phyloP scores from a whole-genome alignment of 2,797 vertebrate species.

The Sebastes steindachneri region DNA sequence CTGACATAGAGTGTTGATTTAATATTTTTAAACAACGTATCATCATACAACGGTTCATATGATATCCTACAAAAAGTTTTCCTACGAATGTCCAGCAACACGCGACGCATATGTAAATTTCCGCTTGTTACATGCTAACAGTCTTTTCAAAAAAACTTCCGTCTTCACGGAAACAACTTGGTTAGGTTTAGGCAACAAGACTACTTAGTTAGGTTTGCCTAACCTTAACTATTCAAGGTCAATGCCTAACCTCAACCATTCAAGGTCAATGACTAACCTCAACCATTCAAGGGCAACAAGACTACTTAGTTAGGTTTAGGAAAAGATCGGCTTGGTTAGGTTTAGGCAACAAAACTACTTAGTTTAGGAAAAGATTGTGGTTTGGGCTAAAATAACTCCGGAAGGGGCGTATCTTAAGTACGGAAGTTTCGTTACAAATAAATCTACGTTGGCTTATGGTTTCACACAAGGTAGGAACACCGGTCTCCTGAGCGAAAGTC shows the following conservation, averaged over 20 bases:
- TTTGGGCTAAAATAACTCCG: not conserved
- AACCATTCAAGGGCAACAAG: too few relatives aligned
- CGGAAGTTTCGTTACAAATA: not conserved
- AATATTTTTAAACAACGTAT: conserved; percentile 11
- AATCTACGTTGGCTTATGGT: not conserved
- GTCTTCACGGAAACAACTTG: too few relatives aligned
- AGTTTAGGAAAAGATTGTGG: not conserved
- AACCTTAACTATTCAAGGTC: too few relatives aligned
- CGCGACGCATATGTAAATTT: too few relatives aligned
- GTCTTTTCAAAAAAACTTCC: too few relatives aligned
- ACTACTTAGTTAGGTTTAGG: too few relatives aligned
- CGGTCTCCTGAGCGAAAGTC: not conserved
- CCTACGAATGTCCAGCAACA: not conserved
- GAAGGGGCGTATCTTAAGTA: not conserved
- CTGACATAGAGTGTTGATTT: conserved; percentile 12
- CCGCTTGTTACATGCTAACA: too few relatives aligned
- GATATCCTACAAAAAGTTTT: not conserved
- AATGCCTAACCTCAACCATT: too few relatives aligned
- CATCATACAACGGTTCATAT: too few relatives aligned
- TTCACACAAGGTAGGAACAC: not conserved
- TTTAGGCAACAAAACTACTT: not conserved
- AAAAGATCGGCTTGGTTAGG: not conserved
- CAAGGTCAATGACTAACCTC: too few relatives aligned
- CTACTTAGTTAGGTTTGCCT: too few relatives aligned
- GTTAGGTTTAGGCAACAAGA: too few relatives aligned